Evolutionary conservation across 2,888 invertebrate genomes (phyloP), one percentile per base, ranked within the genome.

Genomic region (Tineola bisselliella): DNA sequence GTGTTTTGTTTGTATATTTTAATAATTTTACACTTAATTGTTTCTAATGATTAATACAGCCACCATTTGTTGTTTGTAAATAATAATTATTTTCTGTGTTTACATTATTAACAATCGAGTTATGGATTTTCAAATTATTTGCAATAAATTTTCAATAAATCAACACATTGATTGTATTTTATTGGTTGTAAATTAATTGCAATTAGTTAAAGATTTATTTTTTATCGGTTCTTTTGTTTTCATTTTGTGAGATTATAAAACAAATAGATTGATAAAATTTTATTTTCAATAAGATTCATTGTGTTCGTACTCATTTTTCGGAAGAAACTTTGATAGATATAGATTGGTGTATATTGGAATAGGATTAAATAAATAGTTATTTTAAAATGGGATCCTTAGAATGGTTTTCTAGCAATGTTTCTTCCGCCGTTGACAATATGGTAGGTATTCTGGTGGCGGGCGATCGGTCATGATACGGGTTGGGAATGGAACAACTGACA

Each of bases 401-500:
- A n/a, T n/a, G n/a, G n/a, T 18, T 54, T 58, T 56, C 33, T 17
- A 33, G 31, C 58, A 58, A 33, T 33, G 33, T 33, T 58, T 60
- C 18, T 43, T 10, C 43, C 15, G 17, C 48, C 64, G 75, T 84
- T 86, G 87, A 86, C 87, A 88, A 88, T 87, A 88, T 88, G 87
- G 87, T 87, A 62, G 74, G 75, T 73, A 75, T 72, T 67, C 69
- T 65, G 65, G 66, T 63, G 68, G 67, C 66, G 68, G 68, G 69
- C 69, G 71, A 68, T 65, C 69, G 68, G 65, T 62, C 63, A 65
- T 66, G 62, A 25, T 61, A 17, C 61, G 65, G 63, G 62, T 61
- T 38, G 61, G 61, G 62, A 66, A 64, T 64, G 65, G 25, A 52
- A 58, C 61, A n/a, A 38, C 62, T 62, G 66, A 44, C 70, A 74